Percentiles rank a stretch among this genome's conserved stretches.
Evolutionary conservation across 2,888 invertebrate genomes (phyloP).

Genomic region (Ennomos quercinarius): DNA sequence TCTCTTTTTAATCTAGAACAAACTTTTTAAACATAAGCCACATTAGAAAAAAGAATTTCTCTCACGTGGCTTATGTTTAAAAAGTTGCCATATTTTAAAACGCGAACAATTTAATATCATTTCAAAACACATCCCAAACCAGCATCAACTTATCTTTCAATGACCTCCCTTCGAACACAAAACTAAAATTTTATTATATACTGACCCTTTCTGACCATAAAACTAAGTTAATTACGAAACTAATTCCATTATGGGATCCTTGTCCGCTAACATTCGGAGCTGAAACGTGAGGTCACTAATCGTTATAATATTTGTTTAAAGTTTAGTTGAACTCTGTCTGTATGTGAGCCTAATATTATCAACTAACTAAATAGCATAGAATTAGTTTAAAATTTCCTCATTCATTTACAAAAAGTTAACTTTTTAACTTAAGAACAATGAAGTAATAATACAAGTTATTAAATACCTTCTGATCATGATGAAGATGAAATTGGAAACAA

Average conservation of each 20-base stretch:
- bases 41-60: too few relatives aligned
- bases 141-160: constrained; percentile 24
- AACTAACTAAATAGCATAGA: constrained; percentile 1
- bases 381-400: too few relatives aligned
- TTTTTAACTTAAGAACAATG: too few relatives aligned
- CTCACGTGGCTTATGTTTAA: too few relatives aligned
- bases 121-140: constrained; percentile 3
- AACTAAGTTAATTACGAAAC: constrained; percentile 72
- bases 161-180: constrained; percentile 44
- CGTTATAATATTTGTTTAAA: constrained; percentile 42
- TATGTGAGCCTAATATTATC: constrained; percentile 8
- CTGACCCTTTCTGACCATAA: constrained; percentile 63
- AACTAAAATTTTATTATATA: constrained; percentile 64
- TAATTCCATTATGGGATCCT: constrained; percentile 66
- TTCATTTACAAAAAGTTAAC: too few relatives aligned
- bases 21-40: too few relatives aligned
- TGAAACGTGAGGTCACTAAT: constrained; percentile 53
- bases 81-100: too few relatives aligned
- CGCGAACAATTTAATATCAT: background rate
- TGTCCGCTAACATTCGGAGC: constrained; percentile 47
- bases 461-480: too few relatives aligned
- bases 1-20: too few relatives aligned
- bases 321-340: constrained; percentile 20
- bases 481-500: too few relatives aligned
- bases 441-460: too few relatives aligned